Evolutionary conservation across 2,888 invertebrate genomes (phyloP).

Genomic region (Drosophila kuntzei): DNA sequence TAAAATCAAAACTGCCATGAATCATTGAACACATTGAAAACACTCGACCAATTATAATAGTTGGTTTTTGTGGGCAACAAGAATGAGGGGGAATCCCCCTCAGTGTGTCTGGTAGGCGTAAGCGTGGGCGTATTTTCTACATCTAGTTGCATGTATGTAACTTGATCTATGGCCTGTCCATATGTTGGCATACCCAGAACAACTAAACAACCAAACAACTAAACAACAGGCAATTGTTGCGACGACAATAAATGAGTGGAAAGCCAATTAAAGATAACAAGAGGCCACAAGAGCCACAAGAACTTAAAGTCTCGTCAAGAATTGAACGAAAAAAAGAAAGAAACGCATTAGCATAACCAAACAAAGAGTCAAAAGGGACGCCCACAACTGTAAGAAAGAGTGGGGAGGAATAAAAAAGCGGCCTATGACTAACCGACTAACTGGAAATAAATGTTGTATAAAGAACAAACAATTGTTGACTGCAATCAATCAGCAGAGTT

Average conservation of each 20-base stretch:
- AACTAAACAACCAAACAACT: slow-evolving; percentile 32
- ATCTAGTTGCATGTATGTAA: slow-evolving; percentile 38
- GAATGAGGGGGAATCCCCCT: neutral
- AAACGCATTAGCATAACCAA: slow-evolving; percentile 25
- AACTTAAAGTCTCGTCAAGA: slow-evolving; percentile 38
- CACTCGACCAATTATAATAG: slow-evolving; percentile 71
- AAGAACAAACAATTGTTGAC: slow-evolving; percentile 82
- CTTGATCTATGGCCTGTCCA: slow-evolving; percentile 62
- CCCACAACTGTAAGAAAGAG: slow-evolving; percentile 10
- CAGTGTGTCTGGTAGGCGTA: slow-evolving; percentile 13
- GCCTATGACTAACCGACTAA: slow-evolving; percentile 60
- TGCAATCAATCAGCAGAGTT: slow-evolving; percentile 81
- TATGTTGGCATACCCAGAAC: slow-evolving; percentile 41
- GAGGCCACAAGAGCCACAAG: slow-evolving; percentile 39
- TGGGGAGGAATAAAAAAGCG: slow-evolving; percentile 13
- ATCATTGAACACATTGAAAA: slow-evolving; percentile 72
- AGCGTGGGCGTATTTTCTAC: slow-evolving; percentile 17
- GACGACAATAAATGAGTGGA: slow-evolving; percentile 65
- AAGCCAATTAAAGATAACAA: slow-evolving; percentile 79
- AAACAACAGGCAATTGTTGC: slow-evolving; percentile 47
- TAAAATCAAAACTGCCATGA: slow-evolving; percentile 72
- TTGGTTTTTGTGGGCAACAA: slow-evolving; percentile 24
- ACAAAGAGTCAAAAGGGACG: slow-evolving; percentile 19
- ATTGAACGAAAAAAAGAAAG: slow-evolving; percentile 34
- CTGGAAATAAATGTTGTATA: slow-evolving; percentile 78